Evolutionary conservation across 2,888 invertebrate genomes (phyloP).

Genomic region (Ochropacha duplaris): DNA sequence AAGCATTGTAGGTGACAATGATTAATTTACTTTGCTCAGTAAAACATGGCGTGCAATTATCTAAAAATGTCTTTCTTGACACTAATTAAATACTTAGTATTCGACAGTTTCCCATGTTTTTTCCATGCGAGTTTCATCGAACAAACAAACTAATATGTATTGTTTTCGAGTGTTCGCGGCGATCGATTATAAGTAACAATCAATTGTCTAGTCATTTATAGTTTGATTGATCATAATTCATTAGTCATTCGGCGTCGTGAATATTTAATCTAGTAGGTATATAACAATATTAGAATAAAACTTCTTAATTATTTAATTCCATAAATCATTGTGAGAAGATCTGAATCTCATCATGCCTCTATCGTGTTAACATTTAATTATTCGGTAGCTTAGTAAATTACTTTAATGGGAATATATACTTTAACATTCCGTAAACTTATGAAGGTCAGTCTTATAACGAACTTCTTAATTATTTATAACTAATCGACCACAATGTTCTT

Average conservation of each 20-base stretch:
- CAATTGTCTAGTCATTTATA: slow-evolving; percentile 2
- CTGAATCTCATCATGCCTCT: background rate
- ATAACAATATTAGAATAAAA: too few relatives aligned
- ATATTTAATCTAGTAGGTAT: background rate
- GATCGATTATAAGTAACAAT: slow-evolving; percentile 36
- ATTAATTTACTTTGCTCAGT: background rate
- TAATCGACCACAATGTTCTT: background rate
- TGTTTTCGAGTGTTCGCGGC: slow-evolving; percentile 30
- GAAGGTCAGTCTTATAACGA: background rate
- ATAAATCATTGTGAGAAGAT: background rate
- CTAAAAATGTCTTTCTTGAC: background rate
- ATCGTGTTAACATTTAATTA: background rate
- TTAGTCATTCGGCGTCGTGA: background rate
- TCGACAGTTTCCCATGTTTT: slow-evolving; percentile 46
- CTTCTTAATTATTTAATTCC: background rate
- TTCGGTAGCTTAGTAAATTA: background rate
- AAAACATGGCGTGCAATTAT: background rate
- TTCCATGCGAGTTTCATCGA: slow-evolving; percentile 14
- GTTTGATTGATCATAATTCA: background rate
- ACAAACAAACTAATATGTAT: slow-evolving; percentile 38
- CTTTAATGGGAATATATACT: background rate
- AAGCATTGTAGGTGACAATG: background rate
- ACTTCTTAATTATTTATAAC: background rate
- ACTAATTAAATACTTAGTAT: slow-evolving; percentile 29
- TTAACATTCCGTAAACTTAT: background rate